Conservation (phyloP, 2,113 vertebrate species). For the Paracanthobrama guichenoti region DNA sequence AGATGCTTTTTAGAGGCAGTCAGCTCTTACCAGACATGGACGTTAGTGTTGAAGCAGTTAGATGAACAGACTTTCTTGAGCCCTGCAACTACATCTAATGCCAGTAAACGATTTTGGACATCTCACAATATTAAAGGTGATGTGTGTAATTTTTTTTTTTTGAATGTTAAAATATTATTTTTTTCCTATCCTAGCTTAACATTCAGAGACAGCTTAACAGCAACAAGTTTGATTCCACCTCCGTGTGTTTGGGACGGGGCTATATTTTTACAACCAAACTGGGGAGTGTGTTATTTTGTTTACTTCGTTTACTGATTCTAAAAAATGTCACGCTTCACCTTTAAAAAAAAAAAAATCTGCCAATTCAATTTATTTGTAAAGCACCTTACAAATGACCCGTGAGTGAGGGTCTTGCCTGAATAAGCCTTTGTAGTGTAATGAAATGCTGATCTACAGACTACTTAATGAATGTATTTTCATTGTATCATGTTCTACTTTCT, state of each 20-base stretch:
- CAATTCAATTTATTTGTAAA: neutral
- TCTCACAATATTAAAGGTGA: neutral
- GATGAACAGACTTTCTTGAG: neutral
- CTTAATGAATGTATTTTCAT: neutral
- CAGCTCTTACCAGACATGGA: neutral
- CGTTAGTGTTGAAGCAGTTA: neutral
- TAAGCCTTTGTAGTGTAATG: neutral
- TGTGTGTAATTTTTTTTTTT: no score
- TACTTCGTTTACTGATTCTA: neutral
- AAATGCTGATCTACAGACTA: neutral
- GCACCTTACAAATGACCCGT: neutral
- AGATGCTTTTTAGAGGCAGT: neutral
- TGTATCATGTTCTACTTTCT: conserved; percentile 1
- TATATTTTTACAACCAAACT: neutral
- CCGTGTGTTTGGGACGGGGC: neutral
- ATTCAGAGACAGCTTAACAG: neutral
- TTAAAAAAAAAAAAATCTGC: neutral
- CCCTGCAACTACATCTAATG: neutral
- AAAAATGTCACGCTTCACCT: neutral
- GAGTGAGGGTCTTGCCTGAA: neutral
- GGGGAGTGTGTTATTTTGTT: neutral
- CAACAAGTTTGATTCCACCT: neutral
- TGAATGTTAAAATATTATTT: no score
- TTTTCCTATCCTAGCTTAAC: neutral
- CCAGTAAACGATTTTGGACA: neutral